These are phyloP conservation scores for Anoncus sp. DNA, from an alignment of 2,888 invertebrate species.

Conservation along the genomic window DNA sequence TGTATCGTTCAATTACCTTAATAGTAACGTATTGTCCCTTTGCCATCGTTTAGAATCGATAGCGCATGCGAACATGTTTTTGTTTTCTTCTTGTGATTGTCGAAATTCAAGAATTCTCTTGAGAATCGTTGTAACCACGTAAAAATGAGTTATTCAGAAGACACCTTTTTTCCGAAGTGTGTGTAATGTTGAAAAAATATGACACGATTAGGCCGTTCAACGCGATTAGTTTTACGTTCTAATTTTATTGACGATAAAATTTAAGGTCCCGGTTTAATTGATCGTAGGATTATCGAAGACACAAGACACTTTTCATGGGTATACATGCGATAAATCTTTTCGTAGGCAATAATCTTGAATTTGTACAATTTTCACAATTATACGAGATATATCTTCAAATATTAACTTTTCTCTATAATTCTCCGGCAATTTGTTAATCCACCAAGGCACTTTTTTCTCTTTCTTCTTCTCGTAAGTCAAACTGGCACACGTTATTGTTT, in stretches of 20 bases:
- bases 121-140: background rate
- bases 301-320: conserved; percentile 3
- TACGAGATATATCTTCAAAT: background rate
- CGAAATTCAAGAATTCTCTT: background rate
- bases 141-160: background rate
- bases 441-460: conserved; percentile 32
- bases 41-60: conserved; percentile 86
- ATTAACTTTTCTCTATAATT: background rate
- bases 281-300: conserved; percentile 8
- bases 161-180: background rate
- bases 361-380: conserved; percentile 9
- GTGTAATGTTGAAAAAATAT: background rate
- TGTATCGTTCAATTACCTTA: conserved; percentile 77
- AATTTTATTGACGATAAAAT: background rate
- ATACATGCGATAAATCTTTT: background rate
- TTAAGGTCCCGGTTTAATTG: background rate
- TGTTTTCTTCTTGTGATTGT: background rate
- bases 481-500: too few species aligned
- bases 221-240: too few species aligned
- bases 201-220: background rate
- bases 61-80: conserved; percentile 86
- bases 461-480: background rate
- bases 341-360: background rate
- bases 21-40: conserved; percentile 80
- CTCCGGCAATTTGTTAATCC: background rate